These are phyloP conservation scores for Cantharis rufa DNA, from an alignment of 2,888 invertebrate genomes.

Conservation along the genomic window DNA sequence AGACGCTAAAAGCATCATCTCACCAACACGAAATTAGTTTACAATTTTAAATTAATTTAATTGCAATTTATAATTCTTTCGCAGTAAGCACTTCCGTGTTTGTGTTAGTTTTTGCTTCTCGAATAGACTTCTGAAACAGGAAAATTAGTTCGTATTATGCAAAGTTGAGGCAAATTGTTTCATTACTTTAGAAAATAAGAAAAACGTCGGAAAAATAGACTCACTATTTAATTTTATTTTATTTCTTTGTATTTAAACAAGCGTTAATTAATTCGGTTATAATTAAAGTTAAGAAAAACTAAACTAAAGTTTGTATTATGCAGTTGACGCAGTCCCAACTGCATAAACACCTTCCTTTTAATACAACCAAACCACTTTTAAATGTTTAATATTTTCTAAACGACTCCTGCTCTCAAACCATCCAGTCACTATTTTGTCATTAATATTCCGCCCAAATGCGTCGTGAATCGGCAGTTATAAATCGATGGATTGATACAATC, in stretches of 20 bases:
- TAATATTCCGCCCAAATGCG: not conserved
- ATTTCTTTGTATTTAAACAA: not conserved
- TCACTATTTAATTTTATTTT: not conserved
- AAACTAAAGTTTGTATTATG: not conserved
- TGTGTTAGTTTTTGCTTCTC: not conserved
- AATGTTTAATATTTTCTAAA: not conserved
- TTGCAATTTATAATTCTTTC: not conserved
- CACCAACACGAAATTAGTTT: not conserved
- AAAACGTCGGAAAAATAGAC: not conserved
- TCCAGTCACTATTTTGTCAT: not conserved
- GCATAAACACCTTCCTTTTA: not conserved
- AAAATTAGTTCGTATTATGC: not conserved
- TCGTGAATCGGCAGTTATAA: not conserved
- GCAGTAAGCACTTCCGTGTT: not conserved
- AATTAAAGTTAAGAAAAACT: not conserved
- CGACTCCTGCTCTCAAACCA: not conserved
- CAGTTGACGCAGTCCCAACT: not conserved
- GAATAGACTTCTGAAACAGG: not conserved
- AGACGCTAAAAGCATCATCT: not conserved
- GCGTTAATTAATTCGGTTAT: not conserved
- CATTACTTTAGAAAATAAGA: not conserved
- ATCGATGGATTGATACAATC: not conserved
- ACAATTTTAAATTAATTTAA: not conserved
- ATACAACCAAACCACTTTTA: not conserved
- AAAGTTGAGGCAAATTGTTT: not conserved